These are phyloP conservation scores for Ageneiosus marmoratus DNA, from an alignment of 2,113 vertebrate genomes.

Conservation along the genomic window DNA sequence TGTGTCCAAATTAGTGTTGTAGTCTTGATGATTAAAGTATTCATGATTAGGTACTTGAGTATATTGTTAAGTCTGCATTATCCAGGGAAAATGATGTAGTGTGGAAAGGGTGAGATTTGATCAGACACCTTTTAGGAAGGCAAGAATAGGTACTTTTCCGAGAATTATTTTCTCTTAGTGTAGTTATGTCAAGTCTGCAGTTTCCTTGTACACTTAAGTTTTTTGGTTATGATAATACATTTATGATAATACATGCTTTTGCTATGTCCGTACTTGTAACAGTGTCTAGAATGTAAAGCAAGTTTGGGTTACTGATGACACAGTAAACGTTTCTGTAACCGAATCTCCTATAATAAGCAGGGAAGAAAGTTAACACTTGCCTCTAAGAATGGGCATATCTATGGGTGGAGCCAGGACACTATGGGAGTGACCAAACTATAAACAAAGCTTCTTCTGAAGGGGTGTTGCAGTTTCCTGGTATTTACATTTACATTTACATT, in stretches of 20 bases:
- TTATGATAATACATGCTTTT: not conserved
- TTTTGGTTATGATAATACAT: not conserved
- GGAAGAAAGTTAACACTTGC: not conserved
- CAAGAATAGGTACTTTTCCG: not conserved
- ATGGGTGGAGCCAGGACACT: not conserved
- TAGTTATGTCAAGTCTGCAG: not conserved
- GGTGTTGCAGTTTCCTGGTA: not conserved
- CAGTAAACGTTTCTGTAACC: not conserved
- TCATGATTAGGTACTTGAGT: not conserved
- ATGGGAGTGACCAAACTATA: not conserved
- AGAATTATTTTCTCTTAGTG: too few species aligned
- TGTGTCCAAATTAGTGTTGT: not conserved
- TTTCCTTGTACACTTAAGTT: not conserved
- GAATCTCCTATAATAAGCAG: not conserved
- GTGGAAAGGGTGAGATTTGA: not conserved
- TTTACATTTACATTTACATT: too few species aligned
- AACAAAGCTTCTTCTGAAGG: not conserved
- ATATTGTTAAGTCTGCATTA: not conserved
- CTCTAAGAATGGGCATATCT: not conserved
- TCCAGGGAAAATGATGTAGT: not conserved
- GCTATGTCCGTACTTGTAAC: not conserved
- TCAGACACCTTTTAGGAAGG: not conserved
- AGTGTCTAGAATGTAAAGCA: not conserved
- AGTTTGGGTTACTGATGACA: not conserved
- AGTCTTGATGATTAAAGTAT: not conserved